Base-by-base conservation (phyloP, 1,140 invertebrate genomes). In the Drosophila sulfurigaster region DNA sequence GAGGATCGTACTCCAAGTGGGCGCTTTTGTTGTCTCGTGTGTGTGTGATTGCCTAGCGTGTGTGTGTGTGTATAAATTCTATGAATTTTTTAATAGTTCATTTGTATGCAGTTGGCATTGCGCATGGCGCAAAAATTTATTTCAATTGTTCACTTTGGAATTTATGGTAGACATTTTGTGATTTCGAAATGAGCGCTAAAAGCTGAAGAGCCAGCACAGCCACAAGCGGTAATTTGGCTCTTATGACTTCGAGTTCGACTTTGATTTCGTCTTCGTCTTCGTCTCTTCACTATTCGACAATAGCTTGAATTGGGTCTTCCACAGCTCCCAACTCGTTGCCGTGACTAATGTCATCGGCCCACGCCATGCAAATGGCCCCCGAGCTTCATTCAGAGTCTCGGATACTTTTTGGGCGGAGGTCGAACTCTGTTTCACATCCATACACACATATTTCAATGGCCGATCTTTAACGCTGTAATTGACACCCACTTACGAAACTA, bases 111-210 rank as follows among this genome's bases (percentile, higher is more conserved):
- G 86, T 85, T 82, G 81, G 78, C 81, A 73, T 79, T 62, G 86
- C 75, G 71, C 85, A 89, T 90, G 86, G 85, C 85, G 85, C 85
- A 90, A 89, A 89, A 90, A 89, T 89, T 89, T 89, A 89, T 89
- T 89, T 89, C 86, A 89, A 89, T 89, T 89, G 86, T 89, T 90
- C 78, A 85, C 85, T 90, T 89, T 90, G 85, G 85, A 90, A 89
- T 88, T 88, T 89, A 88, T 88, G 74, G 85, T 82, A 88, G 85
- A 88, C 85, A 89, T 88, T 88, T 83, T 88, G 83, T 88, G 85
- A 83, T 88, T 89, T 88, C 86, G 75, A 89, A 88, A 88, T 88
- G 78, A 81, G 79, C 75, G 66, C 76, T 72, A 88, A 86, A 78
- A 52, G 56, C 56, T 49, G 38, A 63, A 49, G 38, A 56, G 67